These are phyloP conservation scores for Phalera bucephala DNA, from an alignment of 2,888 invertebrate genomes.

Conservation along the genomic window DNA sequence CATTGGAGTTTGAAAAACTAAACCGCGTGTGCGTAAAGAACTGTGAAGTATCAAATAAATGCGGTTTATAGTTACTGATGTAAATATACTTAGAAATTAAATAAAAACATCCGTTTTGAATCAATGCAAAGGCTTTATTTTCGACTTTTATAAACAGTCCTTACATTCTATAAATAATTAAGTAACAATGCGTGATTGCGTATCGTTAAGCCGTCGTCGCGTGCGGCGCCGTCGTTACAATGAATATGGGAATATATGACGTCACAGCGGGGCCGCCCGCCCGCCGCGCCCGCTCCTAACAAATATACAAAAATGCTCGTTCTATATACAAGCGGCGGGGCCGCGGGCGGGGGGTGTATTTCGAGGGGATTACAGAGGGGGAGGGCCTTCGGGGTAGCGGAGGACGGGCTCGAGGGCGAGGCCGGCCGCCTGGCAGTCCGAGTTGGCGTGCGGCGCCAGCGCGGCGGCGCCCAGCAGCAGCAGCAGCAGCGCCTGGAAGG, in stretches of 20 bases:
- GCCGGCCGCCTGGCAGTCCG: slow-evolving; percentile 88
- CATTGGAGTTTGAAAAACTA: too few species aligned
- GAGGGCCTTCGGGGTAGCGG: slow-evolving; percentile 96
- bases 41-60: too few species aligned
- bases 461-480: slow-evolving; percentile 96
- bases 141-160: slow-evolving; percentile 72
- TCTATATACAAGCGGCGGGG: slow-evolving; percentile 41
- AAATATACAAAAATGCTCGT: slow-evolving; percentile 67
- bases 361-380: slow-evolving; percentile 84
- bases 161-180: slow-evolving; percentile 69
- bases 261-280: slow-evolving; percentile 19
- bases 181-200: slow-evolving; percentile 78
- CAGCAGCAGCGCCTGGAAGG: slow-evolving; percentile 96
- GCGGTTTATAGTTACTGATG: too few species aligned
- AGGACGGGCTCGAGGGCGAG: slow-evolving; percentile 94
- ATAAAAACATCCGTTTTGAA: slow-evolving; percentile 50
- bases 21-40: too few species aligned
- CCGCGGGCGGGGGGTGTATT: not conserved
- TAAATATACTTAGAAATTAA: too few species aligned
- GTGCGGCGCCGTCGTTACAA: slow-evolving; percentile 39
- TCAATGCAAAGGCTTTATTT: slow-evolving; percentile 81
- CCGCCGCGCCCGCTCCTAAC: slow-evolving; percentile 44
- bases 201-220: slow-evolving; percentile 50
- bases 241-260: slow-evolving; percentile 10
- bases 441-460: slow-evolving; percentile 93